Evolutionary conservation across 2,797 vertebrate species (phyloP).

Genomic region (Sebastes minor): DNA sequence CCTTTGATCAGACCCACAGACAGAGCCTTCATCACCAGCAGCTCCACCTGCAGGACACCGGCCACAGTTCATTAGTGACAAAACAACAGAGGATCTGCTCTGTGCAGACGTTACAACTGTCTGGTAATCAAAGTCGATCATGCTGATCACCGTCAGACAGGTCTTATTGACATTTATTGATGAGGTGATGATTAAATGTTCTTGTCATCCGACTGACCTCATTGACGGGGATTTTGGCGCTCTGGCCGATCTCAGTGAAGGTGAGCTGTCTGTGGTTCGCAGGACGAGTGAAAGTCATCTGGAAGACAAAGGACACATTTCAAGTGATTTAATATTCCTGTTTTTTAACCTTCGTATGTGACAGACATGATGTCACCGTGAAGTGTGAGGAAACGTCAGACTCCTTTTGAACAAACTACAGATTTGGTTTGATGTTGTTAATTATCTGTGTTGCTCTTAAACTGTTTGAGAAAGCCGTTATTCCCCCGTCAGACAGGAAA

Average conservation of each 20-base stretch:
- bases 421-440: not conserved
- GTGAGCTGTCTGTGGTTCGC: slow-evolving; percentile 97
- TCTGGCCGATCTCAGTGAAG: slow-evolving; percentile 94
- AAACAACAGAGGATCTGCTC: not conserved
- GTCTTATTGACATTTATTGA: not conserved
- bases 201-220: slow-evolving; percentile 81
- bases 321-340: not conserved
- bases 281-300: slow-evolving; percentile 99
- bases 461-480: not conserved
- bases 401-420: not conserved
- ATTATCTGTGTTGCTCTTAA: not conserved
- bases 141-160: not conserved
- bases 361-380: not conserved
- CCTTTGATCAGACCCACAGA: slow-evolving; percentile 95
- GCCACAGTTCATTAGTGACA: not conserved
- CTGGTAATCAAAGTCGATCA: not conserved
- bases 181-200: not conserved
- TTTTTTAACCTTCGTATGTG: not conserved
- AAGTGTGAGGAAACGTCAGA: not conserved
- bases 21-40: slow-evolving; percentile 98
- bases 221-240: slow-evolving; percentile 91
- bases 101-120: not conserved
- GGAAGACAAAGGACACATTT: slow-evolving; percentile 20
- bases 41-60: slow-evolving; percentile 87
- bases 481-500: no score